phyloP scores from a whole-genome alignment of 2,113 vertebrate species.

The Benthochromis sp. region DNA sequence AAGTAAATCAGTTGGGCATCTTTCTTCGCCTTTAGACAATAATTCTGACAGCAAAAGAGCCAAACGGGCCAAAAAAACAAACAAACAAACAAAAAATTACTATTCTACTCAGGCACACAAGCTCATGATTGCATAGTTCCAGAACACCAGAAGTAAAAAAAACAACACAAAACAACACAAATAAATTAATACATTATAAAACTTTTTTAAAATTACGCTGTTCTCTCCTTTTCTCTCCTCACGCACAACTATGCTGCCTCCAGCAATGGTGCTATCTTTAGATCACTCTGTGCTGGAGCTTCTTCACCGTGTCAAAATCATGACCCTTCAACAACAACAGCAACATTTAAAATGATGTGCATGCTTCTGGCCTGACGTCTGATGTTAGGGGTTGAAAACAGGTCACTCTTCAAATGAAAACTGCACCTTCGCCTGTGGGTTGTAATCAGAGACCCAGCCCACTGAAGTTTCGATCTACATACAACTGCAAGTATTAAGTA shows the following conservation, averaged over 20 bases:
- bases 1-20: too few species aligned
- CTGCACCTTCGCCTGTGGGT: not conserved
- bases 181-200: not conserved
- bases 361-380: not conserved
- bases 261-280: accelerated
- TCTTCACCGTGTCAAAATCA: not conserved
- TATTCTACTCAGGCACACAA: too few species aligned
- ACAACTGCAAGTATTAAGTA: not conserved
- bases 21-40: too few species aligned
- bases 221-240: not conserved
- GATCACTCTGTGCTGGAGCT: not conserved
- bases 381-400: not conserved
- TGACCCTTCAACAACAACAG: not conserved
- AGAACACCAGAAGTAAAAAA: too few species aligned
- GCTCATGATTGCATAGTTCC: too few species aligned
- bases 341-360: not conserved
- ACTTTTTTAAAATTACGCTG: not conserved
- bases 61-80: too few species aligned
- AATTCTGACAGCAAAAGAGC: too few species aligned
- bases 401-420: not conserved
- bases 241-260: not conserved
- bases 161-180: not conserved
- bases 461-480: not conserved
- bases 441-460: not conserved
- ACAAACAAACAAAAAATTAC: too few species aligned